Evolutionary conservation across 2,113 vertebrate genomes (phyloP).

Genomic region (Seriola quinqueradiata): DNA sequence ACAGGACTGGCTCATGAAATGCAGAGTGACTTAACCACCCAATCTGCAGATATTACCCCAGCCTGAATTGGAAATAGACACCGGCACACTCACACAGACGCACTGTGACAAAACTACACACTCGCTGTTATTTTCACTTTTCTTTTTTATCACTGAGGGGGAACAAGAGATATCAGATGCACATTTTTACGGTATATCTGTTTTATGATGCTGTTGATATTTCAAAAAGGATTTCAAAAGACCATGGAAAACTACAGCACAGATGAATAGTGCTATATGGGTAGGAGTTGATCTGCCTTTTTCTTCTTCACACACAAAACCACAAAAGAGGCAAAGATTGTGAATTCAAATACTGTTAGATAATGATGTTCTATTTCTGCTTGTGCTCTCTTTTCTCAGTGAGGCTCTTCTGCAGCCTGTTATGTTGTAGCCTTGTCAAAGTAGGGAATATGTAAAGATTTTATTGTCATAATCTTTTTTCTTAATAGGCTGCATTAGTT

Average conservation of each 20-base stretch:
- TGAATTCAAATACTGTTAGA: constrained; percentile 30
- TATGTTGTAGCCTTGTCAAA: constrained; percentile 17
- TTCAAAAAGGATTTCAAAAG: constrained; percentile 48
- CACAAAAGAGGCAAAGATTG: constrained; percentile 31
- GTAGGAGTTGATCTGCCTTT: constrained; percentile 22
- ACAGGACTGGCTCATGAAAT: constrained; percentile 80
- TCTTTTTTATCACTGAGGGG: constrained; percentile 12
- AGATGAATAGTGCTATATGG: constrained; percentile 19
- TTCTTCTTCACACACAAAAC: neutral
- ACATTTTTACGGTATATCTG: constrained; percentile 40
- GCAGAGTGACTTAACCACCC: constrained; percentile 79
- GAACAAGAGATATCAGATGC: constrained; percentile 57
- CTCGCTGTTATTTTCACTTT: constrained; percentile 29
- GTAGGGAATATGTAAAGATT: constrained; percentile 20
- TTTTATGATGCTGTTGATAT: constrained; percentile 40
- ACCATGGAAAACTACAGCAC: neutral
- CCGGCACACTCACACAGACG: constrained; percentile 33
- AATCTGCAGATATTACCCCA: constrained; percentile 79
- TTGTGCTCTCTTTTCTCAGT: neutral
- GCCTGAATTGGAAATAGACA: constrained; percentile 70
- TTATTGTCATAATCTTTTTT: constrained; percentile 44
- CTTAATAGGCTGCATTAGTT: constrained; percentile 46
- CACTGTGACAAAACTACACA: constrained; percentile 38
- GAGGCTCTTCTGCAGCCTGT: constrained; percentile 21
- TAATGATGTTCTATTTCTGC: constrained; percentile 54